phyloP scores from a whole-genome alignment of 2,888 invertebrate species.

The Agelastica alni region DNA sequence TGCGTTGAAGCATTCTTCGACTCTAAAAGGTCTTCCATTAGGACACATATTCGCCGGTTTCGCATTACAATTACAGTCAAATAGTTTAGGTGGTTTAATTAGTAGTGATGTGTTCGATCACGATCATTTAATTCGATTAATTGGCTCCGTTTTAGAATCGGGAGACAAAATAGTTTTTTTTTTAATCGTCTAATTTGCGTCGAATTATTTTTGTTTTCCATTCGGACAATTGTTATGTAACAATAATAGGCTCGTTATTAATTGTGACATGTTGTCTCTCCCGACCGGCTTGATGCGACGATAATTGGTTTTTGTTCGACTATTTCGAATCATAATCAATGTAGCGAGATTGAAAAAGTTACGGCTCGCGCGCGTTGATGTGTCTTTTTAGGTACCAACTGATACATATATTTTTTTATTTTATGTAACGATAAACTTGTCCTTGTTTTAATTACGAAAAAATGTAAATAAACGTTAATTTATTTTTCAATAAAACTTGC shows the following conservation, averaged over 20 bases:
- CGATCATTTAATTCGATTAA: conserved; percentile 57
- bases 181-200: conserved; percentile 43
- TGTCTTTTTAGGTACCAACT: neutral
- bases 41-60: conserved; percentile 32
- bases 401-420: neutral
- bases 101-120: conserved; percentile 58
- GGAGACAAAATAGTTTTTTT: conserved; percentile 42
- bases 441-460: neutral
- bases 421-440: no score
- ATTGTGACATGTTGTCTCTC: conserved; percentile 25
- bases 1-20: conserved; percentile 32
- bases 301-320: conserved; percentile 23
- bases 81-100: conserved; percentile 56
- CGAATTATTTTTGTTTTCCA: conserved; percentile 37
- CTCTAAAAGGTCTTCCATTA: conserved; percentile 36
- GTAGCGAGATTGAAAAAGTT: conserved; percentile 20
- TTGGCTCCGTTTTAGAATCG: conserved; percentile 49
- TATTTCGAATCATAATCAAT: conserved; percentile 17
- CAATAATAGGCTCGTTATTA: conserved; percentile 25
- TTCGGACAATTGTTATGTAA: conserved; percentile 21
- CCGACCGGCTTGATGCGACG: conserved; percentile 8
- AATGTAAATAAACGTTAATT: no score
- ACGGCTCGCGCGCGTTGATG: neutral
- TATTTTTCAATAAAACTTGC: no score
- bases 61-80: conserved; percentile 52